phyloP scores from a whole-genome alignment of 2,113 vertebrate genomes.

The Nicator chloris region DNA sequence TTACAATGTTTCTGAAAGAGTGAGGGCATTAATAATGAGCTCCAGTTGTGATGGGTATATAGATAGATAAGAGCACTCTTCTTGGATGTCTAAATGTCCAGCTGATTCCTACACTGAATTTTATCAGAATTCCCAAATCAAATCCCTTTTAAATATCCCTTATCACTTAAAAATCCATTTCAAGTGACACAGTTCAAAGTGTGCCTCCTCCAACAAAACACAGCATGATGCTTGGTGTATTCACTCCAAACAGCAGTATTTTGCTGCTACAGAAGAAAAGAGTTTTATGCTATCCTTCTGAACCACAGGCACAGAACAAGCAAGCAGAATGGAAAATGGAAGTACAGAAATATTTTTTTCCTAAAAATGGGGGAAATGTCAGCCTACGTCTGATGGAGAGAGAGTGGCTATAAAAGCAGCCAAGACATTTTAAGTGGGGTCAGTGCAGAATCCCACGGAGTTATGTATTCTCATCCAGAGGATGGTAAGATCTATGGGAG shows the following conservation, averaged over 20 bases:
- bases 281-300: background rate
- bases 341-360: background rate
- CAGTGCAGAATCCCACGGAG: background rate
- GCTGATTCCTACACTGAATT: background rate
- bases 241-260: background rate
- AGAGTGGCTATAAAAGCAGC: background rate
- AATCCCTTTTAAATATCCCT: background rate
- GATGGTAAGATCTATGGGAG: background rate
- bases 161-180: background rate
- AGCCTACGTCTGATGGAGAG: background rate
- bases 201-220: background rate
- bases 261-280: background rate
- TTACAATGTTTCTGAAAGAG: constrained; percentile 6
- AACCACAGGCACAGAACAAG: background rate
- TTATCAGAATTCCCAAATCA: background rate
- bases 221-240: background rate
- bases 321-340: background rate
- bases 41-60: background rate
- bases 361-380: background rate
- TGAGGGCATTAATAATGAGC: constrained; percentile 22
- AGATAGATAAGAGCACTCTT: background rate
- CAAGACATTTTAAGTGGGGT: background rate
- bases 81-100: background rate
- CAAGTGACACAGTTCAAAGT: background rate
- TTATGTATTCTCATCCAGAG: background rate